Evolutionary conservation across 1,140 invertebrate species (phyloP).

Genomic region (Whitmania pigra): DNA sequence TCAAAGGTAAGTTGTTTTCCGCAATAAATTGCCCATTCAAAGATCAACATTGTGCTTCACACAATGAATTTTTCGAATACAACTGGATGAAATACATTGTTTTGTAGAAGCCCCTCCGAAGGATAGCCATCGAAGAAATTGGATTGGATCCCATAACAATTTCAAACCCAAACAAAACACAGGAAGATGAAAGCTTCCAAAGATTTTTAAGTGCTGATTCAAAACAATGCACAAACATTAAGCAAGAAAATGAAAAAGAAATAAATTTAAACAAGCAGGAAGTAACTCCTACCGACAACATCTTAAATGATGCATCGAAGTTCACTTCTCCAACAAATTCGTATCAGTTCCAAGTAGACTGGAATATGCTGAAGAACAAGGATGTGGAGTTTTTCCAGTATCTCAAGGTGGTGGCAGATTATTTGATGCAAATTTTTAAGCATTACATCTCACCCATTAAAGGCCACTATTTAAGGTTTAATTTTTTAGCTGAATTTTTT

Average conservation of each 20-base stretch:
- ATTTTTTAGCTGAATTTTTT: background rate
- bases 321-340: background rate
- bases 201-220: background rate
- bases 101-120: constrained; percentile 11
- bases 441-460: background rate
- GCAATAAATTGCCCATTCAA: background rate
- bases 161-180: constrained; percentile 5
- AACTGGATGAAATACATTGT: background rate
- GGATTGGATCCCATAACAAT: background rate
- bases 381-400: constrained; percentile 10
- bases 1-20: background rate
- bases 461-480: background rate
- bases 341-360: constrained; percentile 15
- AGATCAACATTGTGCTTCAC: background rate
- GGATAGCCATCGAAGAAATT: constrained; percentile 12
- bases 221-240: background rate
- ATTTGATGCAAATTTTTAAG: background rate
- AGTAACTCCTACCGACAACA: background rate
- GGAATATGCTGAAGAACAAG: constrained; percentile 15
- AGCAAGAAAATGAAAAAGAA: background rate
- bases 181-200: background rate
- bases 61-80: background rate
- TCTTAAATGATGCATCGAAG: background rate
- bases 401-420: constrained; percentile 5
- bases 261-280: background rate